phyloP scores from a whole-genome alignment of 2,888 invertebrate genomes.

The Cryptus armator region DNA sequence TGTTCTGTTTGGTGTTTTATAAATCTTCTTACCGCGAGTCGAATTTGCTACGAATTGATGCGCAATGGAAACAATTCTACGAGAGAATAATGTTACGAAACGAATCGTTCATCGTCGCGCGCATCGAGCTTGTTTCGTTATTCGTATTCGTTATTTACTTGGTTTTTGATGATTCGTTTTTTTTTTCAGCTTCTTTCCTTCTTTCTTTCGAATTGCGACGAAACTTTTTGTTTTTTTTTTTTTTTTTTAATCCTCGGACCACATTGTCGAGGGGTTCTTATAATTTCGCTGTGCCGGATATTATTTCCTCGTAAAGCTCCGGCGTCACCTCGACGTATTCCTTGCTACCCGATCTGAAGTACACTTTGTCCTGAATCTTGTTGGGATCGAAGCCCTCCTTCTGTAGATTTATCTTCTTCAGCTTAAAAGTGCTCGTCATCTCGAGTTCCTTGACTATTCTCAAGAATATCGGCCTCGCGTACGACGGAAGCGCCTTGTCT shows the following conservation, averaged over 20 bases:
- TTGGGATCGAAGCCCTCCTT: conserved; percentile 88
- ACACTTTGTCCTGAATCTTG: conserved; percentile 86
- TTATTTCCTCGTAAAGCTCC: conserved; percentile 86
- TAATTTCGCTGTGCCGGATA: conserved; percentile 84
- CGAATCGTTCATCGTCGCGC: conserved; percentile 44
- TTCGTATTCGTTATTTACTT: conserved; percentile 25
- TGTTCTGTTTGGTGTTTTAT: conserved; percentile 9
- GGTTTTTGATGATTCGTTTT: conserved; percentile 19
- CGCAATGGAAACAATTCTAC: conserved; percentile 61
- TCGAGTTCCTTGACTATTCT: conserved; percentile 87
- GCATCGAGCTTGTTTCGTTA: conserved; percentile 42
- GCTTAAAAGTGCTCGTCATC: conserved; percentile 89
- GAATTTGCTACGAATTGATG: conserved; percentile 52
- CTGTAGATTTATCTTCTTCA: conserved; percentile 88
- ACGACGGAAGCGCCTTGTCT: conserved; percentile 86
- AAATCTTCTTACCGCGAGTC: conserved; percentile 63
- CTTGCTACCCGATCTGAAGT: conserved; percentile 84
- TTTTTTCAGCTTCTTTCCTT: not conserved
- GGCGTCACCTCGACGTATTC: conserved; percentile 89
- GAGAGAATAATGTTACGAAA: conserved; percentile 56
- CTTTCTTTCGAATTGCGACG: conserved; percentile 34
- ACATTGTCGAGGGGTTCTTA: conserved; percentile 70
- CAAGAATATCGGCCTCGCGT: conserved; percentile 89
- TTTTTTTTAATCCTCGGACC: not conserved
- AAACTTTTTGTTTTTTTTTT: conserved; percentile 34